Conservation (phyloP, 2,113 vertebrate species). For the Chloropsis hardwickii region DNA sequence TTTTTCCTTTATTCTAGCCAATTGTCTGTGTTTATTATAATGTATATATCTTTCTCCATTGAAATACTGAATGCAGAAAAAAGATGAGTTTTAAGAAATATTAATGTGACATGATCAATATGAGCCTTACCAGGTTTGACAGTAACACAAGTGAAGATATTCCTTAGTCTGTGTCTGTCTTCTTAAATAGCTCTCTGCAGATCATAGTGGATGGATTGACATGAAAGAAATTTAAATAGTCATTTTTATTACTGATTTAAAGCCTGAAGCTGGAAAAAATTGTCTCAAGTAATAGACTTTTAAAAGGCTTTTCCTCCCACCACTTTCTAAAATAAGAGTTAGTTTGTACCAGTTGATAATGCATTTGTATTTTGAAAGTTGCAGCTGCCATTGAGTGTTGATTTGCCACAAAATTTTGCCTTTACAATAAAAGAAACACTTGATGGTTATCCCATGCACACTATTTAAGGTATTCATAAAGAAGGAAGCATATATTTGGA, state of each 20-base stretch:
- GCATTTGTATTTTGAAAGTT: background rate
- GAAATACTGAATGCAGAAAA: background rate
- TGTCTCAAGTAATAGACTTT: constrained; percentile 26
- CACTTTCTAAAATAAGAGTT: background rate
- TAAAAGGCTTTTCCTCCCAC: background rate
- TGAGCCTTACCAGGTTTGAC: background rate
- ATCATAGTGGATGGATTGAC: constrained; percentile 32
- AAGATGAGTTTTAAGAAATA: constrained; percentile 6
- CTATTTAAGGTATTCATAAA: background rate
- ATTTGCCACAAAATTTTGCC: background rate
- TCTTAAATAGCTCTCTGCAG: constrained; percentile 21
- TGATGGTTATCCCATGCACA: background rate
- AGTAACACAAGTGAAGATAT: background rate
- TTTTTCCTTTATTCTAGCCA: constrained; percentile 23
- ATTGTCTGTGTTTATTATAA: constrained; percentile 27
- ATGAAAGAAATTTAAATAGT: constrained; percentile 33
- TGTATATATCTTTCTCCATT: constrained; percentile 4
- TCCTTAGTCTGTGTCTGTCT: background rate
- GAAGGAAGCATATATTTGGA: background rate
- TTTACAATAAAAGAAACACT: background rate
- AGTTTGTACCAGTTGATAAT: background rate
- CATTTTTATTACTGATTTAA: constrained; percentile 44
- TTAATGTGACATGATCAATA: background rate
- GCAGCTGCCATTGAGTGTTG: background rate
- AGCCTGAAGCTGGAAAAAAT: constrained; percentile 6